phyloP scores from a whole-genome alignment of 2,888 invertebrate species.

The Selenia dentaria region DNA sequence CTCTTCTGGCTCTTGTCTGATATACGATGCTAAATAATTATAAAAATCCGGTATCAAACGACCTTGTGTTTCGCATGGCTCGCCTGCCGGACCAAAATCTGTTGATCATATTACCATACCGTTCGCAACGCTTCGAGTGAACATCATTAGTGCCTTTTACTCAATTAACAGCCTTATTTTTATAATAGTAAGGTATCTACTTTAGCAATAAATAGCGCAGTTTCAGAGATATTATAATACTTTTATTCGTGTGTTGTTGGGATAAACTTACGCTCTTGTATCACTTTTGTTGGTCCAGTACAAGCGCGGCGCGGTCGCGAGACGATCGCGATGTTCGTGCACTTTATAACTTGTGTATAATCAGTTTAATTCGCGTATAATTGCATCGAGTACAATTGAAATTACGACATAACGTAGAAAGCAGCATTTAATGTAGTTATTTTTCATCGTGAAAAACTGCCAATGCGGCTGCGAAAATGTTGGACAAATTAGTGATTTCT shows the following conservation, averaged over 20 bases:
- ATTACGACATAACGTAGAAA: slow-evolving; percentile 27
- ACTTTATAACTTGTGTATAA: slow-evolving; percentile 41
- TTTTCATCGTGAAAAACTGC: slow-evolving; percentile 19
- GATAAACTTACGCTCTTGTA: slow-evolving; percentile 36
- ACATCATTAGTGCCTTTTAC: slow-evolving; percentile 22
- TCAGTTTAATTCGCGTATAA: slow-evolving; percentile 42
- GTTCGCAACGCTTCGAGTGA: slow-evolving; percentile 32
- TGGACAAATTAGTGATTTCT: slow-evolving; percentile 37
- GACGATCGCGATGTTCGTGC: slow-evolving; percentile 50
- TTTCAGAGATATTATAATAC: slow-evolving; percentile 35
- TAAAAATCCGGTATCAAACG: slow-evolving; percentile 48
- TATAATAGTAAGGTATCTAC: slow-evolving; percentile 20
- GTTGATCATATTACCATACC: slow-evolving; percentile 59
- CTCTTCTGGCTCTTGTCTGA: no score
- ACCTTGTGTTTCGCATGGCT: slow-evolving; percentile 49
- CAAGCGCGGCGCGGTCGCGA: slow-evolving; percentile 52
- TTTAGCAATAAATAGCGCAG: slow-evolving; percentile 21
- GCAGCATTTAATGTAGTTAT: slow-evolving; percentile 14
- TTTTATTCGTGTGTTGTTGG: slow-evolving; percentile 44
- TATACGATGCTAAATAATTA: slow-evolving; percentile 23
- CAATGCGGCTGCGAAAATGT: slow-evolving; percentile 28
- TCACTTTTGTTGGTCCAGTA: slow-evolving; percentile 48
- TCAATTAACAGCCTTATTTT: slow-evolving; percentile 31
- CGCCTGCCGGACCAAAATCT: slow-evolving; percentile 53
- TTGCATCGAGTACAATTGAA: slow-evolving; percentile 40